Percentiles rank a stretch among this genome's conserved stretches.
Conservation (phyloP, 2,113 vertebrate species). For the Cynocephalus volans region DNA sequence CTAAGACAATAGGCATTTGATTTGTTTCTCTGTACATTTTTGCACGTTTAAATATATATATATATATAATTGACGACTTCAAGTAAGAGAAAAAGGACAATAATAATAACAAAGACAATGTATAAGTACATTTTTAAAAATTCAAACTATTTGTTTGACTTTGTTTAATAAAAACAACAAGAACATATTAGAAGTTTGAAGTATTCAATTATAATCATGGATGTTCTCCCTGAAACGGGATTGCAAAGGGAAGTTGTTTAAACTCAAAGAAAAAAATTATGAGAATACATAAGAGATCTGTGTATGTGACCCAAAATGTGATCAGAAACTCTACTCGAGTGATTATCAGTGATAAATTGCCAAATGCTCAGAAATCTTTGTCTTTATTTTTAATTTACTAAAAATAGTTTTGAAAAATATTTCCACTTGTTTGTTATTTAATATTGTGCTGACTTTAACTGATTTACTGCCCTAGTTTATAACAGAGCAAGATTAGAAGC, state of each 20-base stretch:
- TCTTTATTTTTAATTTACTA: neutral
- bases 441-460: neutral
- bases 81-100: neutral
- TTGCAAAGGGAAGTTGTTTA: neutral
- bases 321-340: neutral
- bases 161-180: neutral
- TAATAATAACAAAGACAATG: neutral
- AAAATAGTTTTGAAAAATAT: neutral
- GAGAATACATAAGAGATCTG: neutral
- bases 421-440: neutral
- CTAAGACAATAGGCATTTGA: too few species aligned
- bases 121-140: neutral
- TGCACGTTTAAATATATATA: neutral
- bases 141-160: neutral
- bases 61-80: neutral
- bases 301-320: neutral
- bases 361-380: neutral
- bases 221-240: neutral
- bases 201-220: neutral
- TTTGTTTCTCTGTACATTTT: neutral
- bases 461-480: neutral
- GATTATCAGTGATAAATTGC: neutral
- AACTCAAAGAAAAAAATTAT: conserved; percentile 12
- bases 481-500: neutral
- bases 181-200: neutral